Evolutionary conservation across 2,797 vertebrate species (phyloP), one percentile per base, ranked within the genome.

Genomic region (Esox lucius): DNA sequence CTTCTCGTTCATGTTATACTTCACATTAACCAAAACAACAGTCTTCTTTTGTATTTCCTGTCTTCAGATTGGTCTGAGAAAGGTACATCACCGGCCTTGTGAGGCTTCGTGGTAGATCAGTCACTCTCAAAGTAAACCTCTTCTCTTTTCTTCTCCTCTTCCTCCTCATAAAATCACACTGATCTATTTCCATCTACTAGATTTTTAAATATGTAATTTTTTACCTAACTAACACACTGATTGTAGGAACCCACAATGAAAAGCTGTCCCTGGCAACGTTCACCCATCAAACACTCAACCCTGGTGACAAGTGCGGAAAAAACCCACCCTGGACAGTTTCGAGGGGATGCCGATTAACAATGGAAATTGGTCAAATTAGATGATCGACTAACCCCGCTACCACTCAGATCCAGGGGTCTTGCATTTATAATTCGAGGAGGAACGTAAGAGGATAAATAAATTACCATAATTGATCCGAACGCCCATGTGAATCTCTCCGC

Each of bases 341-440:
- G n/a, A 56, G 53, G 19, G 19, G n/a, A 19, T n/a, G 7, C n/a
- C 16, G n/a, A n/a, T 22, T n/a, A 56, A 19, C 53, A 2, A n/a
- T 56, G 53, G 53, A 56, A 56, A 56, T 56, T 56, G 7, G n/a
- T 19, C 53, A 56, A 56, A 56, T 56, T 56, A 56, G 53, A 56
- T 3, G 19, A 56, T 22, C 7, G 17, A 56, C 53, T n/a, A n/a
- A 17, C n/a, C 53, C n/a, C 7, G n/a, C 53, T 51, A n/a, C 17
- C 53, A 19, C 53, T 56, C 53, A 8, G 53, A 56, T 56, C 53
- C 53, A 56, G 53, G n/a, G 17, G 7, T 56, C 53, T 19, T 7
- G 11, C 53, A 56, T 56, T 56, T 17, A 22, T 56, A 56, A 56
- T 22, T 56, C 7, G 35, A 39, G 35, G 35, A 35, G 3, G 35